A percentile compares a stretch with the other conserved stretches of the same genome.
phyloP scores from a whole-genome alignment of 2,888 invertebrate genomes.

The Tipula confusa region DNA sequence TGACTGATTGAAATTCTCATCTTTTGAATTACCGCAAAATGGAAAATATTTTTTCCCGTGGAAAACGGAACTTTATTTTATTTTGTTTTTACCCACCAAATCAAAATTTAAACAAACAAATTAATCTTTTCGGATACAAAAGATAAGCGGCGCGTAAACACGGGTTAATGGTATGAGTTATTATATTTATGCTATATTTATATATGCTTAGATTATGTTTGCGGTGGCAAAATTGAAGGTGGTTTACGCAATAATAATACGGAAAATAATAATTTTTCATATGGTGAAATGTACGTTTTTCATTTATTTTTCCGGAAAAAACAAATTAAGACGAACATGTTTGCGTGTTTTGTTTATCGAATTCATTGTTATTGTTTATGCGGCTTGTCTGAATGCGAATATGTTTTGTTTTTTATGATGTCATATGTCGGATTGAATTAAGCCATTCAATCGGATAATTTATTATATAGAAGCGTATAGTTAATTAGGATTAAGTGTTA shows the following conservation, averaged over 20 bases:
- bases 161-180: neutral
- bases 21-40: neutral
- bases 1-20: constrained; percentile 3
- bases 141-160: neutral
- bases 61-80: neutral
- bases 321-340: neutral
- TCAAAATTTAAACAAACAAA: neutral
- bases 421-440: neutral
- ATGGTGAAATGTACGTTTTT: neutral
- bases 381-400: neutral
- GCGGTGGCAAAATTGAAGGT: neutral
- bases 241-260: neutral
- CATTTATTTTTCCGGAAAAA: neutral
- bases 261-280: neutral
- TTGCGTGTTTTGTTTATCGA: neutral
- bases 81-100: constrained; percentile 12
- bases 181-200: neutral
- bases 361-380: neutral
- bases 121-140: constrained; percentile 8
- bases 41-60: neutral
- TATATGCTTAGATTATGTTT: neutral
- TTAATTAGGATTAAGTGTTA: too few relatives aligned
- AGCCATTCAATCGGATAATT: neutral
- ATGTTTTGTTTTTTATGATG: neutral
- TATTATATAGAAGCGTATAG: too few relatives aligned